These are phyloP conservation scores for Calypte anna DNA, from an alignment of 2,113 vertebrate genomes.

Conservation along the genomic window DNA sequence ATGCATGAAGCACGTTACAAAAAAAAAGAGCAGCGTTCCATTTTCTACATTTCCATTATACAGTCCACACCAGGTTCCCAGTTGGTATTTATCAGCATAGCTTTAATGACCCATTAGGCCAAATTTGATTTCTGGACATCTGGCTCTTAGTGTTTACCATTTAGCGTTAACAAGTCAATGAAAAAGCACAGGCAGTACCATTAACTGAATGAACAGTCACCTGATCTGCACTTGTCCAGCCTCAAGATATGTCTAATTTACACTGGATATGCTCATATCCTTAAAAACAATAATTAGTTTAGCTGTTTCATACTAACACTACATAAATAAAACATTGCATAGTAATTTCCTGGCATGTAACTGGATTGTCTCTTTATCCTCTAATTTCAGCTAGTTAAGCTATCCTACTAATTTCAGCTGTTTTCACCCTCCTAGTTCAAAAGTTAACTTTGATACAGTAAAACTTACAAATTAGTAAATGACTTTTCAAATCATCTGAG, in stretches of 20 bases:
- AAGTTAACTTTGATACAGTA: not conserved
- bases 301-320: not conserved
- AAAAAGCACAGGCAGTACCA: constrained; percentile 39
- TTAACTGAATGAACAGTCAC: not conserved
- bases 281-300: constrained; percentile 10
- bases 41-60: not conserved
- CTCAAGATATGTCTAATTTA: not conserved
- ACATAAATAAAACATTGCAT: not conserved
- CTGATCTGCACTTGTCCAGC: not conserved
- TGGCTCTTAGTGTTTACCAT: constrained; percentile 18
- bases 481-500: not conserved
- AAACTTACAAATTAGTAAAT: not conserved
- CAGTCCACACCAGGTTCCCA: not conserved
- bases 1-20: not conserved
- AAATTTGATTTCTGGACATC: constrained; percentile 23
- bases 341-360: not conserved
- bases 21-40: not conserved
- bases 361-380: not conserved
- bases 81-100: constrained; percentile 12
- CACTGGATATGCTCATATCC: not conserved
- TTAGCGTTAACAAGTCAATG: constrained; percentile 22
- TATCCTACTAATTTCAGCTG: not conserved
- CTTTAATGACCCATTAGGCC: constrained; percentile 41
- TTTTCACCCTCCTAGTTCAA: not conserved
- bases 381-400: no score